Percentiles rank a stretch among this genome's conserved stretches.
Evolutionary conservation across 2,797 vertebrate genomes (phyloP).

Genomic region (Falco concolor): DNA sequence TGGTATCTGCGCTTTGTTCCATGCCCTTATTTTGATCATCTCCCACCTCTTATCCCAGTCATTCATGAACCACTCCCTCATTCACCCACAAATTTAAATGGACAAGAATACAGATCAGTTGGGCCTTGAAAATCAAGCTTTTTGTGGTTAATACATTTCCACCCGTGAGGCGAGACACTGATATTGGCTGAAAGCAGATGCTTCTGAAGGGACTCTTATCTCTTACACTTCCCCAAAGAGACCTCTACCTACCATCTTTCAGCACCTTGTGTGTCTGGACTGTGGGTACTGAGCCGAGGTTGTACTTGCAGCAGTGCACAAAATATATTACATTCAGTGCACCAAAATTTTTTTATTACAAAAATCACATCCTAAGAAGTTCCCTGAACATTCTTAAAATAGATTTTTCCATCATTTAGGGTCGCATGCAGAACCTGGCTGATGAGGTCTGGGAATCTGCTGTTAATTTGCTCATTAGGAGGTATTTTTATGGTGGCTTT

Average conservation of each 20-base stretch:
- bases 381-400: slow-evolving; percentile 47
- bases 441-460: slow-evolving; percentile 37
- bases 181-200: background rate
- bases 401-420: slow-evolving; percentile 1
- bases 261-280: background rate
- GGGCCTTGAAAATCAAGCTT: background rate
- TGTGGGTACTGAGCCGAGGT: background rate
- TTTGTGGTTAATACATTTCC: background rate
- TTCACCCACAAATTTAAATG: background rate
- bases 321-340: background rate
- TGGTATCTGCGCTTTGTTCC: background rate
- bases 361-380: background rate
- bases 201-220: background rate
- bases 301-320: background rate
- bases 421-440: background rate
- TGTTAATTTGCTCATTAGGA: slow-evolving; percentile 27
- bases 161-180: background rate
- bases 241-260: background rate
- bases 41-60: background rate
- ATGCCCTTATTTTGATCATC: background rate
- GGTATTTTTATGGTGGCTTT: slow-evolving; percentile 1
- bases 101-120: background rate
- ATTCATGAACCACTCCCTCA: rapidly evolving
- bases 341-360: no score
- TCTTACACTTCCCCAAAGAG: background rate